Base-by-base conservation (phyloP, 2,888 invertebrate species). In the Acanthococcus lagerstroemiae region DNA sequence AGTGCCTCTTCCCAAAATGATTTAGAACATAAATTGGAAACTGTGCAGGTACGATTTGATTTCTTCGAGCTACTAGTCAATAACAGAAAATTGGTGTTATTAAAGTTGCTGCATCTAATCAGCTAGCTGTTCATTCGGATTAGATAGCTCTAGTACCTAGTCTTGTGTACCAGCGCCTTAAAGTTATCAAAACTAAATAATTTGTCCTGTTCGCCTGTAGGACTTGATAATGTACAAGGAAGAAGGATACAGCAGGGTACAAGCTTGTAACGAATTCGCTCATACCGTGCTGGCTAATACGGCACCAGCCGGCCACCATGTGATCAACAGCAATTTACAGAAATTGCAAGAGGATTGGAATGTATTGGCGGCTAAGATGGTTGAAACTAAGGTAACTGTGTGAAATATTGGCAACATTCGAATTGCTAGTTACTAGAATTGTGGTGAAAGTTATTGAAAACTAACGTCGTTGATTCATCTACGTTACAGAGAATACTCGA, bases 271-370 rank as follows among this genome's bases (percentile, higher is more conserved):
- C n/a, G 95, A 95, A 73, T 77, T 90, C 71, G 94, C 93, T 0
- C 95, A 96, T 77, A 86, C 84, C 71, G 90, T 95, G 0, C 79
- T 95, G 72, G 90, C 90, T 0, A 95, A 93, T 73, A 95, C 95
- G 0, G 90, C 94, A 0, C 88, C 90, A 1, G 79, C 83, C 37
- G 95, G 95, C 0, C 93, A 95, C 71, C 86, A 87, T 70, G 81
- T 84, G 26, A 92, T 96, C 61, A 93, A 94, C 72, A 85, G 88
- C 70, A 83, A 87, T 3, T 78, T 95, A 5, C 84, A 88, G 1
- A 83, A 84, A 67, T 78, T 95, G 54, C 95, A 95, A 79, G 88
- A 90, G 73, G 86, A 90, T 72, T 95, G 95, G 94, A 92, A 93
- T 25, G 82, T 84, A 6, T 78, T 94, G 56, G 86, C 90, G 2